Evolutionary conservation across 2,113 vertebrate species (phyloP), one percentile per base, ranked within the genome.

Genomic region (Amblyornis subalaris): DNA sequence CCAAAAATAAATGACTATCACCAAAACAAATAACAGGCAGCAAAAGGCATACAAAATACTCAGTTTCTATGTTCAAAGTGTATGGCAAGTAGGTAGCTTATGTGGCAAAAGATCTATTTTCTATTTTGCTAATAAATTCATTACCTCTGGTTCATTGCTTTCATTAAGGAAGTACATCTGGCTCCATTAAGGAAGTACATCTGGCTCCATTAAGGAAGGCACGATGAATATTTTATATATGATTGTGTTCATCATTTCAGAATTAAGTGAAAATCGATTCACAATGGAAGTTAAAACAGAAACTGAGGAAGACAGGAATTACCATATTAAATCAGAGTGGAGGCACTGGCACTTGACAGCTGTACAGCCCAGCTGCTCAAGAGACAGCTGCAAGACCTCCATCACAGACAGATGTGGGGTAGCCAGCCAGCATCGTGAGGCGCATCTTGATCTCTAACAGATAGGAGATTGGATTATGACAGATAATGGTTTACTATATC

Each of bases 391-490:
- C 75, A 85, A 91, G 74, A 94, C 78, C 87, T 89, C 79, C 81
- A 38, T 35, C 78, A 40, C 64, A 85, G 81, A 78, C 78, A 96
- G 81, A 91, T 77, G 93, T 76, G 85, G 78, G 54, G 85, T 20
- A 89, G 70, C 31, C 77, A 70, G 38, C 45, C 78, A 79, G 89
- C 58, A 88, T 89, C 75, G 71, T 40, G 61, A 85, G 62, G 67
- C 23, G 1, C 57, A 79, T 88, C 81, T 73, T 93, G 77, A 92
- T 95, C 85, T 83, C 71, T 75, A 66, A 50, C 71, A 89, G 89
- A 78, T 83, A 91, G 88, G 70, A 85, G 70, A 73, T 12, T 36
- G 89, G 45, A 79, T 85, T 85, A 76, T 79, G 45, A 75, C 45
- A 94, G 66, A 89, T 85, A 89, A 91, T 44, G 26, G 71, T 91